These are phyloP conservation scores for Rhopalosiphum maidis DNA, from an alignment of 1,140 invertebrate genomes.

Conservation along the genomic window DNA sequence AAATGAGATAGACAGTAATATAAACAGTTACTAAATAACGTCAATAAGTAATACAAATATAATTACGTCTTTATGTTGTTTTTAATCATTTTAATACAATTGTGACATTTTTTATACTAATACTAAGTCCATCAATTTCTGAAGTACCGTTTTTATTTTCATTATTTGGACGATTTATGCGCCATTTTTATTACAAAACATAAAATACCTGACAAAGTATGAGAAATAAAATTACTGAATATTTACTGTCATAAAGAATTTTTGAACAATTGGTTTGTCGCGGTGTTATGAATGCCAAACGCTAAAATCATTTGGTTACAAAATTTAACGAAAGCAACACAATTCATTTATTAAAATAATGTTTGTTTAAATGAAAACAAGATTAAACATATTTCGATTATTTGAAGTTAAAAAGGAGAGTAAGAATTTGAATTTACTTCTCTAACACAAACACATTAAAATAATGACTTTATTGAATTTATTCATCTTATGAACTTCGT, in stretches of 20 bases:
- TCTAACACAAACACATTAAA: neutral
- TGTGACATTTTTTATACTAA: neutral
- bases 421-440: neutral
- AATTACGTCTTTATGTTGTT: neutral
- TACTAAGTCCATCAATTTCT: neutral
- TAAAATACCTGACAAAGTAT: neutral
- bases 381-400: neutral
- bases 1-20: neutral
- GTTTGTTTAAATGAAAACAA: neutral
- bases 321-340: neutral
- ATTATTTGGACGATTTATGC: neutral
- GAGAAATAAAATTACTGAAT: neutral
- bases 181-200: neutral
- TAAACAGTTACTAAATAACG: too few relatives aligned
- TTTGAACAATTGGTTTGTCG: neutral
- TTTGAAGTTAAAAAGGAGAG: neutral
- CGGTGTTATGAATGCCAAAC: neutral
- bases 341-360: neutral
- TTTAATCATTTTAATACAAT: neutral
- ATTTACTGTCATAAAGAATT: neutral
- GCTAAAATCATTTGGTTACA: neutral
- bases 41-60: neutral
- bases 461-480: neutral
- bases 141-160: neutral
- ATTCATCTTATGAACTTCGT: neutral